A percentile compares a stretch with the other conserved stretches of the same genome.
These are phyloP conservation scores for Botrylloides violaceus DNA, from an alignment of 23 tunicate genomes.

Conservation along the genomic window DNA sequence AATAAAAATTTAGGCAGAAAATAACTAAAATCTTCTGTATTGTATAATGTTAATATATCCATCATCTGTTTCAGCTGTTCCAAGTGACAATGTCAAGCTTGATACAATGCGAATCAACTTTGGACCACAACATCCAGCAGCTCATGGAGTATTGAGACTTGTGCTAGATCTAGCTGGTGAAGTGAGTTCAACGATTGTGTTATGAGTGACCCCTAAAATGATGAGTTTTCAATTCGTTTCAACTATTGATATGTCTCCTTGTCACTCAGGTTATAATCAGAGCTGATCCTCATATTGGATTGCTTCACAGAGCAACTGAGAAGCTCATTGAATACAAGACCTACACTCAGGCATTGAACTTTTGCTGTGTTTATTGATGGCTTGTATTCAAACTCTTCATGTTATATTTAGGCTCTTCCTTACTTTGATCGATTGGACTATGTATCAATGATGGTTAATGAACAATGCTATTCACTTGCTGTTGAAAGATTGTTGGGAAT, in stretches of 20 bases:
- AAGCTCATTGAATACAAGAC: constrained; percentile 98
- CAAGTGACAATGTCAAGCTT: constrained; percentile 12
- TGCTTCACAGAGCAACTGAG: constrained; percentile 89
- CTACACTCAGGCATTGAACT: constrained; percentile 57
- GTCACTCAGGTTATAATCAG: constrained; percentile 43
- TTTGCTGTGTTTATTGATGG: not conserved
- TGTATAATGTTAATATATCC: too few relatives aligned
- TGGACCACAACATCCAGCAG: constrained; percentile 97
- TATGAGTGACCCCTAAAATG: not conserved
- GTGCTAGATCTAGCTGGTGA: constrained; percentile 88
- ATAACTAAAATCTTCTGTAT: too few relatives aligned
- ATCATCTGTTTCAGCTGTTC: not conserved
- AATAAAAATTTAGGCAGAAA: too few relatives aligned
- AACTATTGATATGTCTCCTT: not conserved
- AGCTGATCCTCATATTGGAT: constrained; percentile 97
- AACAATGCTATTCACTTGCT: constrained; percentile 81
- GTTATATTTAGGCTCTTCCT: constrained; percentile 71
- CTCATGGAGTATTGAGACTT: constrained; percentile 91
- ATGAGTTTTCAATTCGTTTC: not conserved
- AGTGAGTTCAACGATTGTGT: constrained; percentile 10
- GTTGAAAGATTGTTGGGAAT: constrained; percentile 70
- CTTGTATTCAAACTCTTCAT: not conserved
- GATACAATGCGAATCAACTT: constrained; percentile 47
- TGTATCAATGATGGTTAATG: constrained; percentile 96
- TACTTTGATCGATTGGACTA: constrained; percentile 97